phyloP scores from a whole-genome alignment of 2,888 invertebrate species.

The Ryuthela nishihirai region DNA sequence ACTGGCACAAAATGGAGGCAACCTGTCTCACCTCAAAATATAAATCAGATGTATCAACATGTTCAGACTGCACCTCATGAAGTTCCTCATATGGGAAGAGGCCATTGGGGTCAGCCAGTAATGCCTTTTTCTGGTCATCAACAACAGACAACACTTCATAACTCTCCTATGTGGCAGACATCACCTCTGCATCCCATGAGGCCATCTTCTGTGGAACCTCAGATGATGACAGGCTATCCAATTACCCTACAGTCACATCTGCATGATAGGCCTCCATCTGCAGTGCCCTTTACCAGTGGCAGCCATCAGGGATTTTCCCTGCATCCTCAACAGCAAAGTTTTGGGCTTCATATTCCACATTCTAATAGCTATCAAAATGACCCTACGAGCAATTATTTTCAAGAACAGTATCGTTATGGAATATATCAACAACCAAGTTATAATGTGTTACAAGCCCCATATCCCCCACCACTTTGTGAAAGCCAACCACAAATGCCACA shows the following conservation, averaged over 20 bases:
- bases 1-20: slow-evolving; percentile 26
- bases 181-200: slow-evolving; percentile 15
- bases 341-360: not conserved
- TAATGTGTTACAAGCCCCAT: slow-evolving; percentile 28
- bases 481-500: not conserved
- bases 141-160: slow-evolving; percentile 66
- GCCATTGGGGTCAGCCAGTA: slow-evolving; percentile 44
- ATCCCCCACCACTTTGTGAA: not conserved
- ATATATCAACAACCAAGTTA: slow-evolving; percentile 21
- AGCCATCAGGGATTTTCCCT: slow-evolving; percentile 23
- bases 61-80: not conserved
- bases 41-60: slow-evolving; percentile 12
- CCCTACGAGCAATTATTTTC: slow-evolving; percentile 5
- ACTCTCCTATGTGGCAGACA: slow-evolving; percentile 48
- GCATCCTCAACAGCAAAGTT: slow-evolving; percentile 22
- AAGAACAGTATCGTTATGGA: slow-evolving; percentile 11
- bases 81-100: slow-evolving; percentile 20
- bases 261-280: slow-evolving; percentile 26
- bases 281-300: slow-evolving; percentile 15
- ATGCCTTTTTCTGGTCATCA: slow-evolving; percentile 56
- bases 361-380: slow-evolving; percentile 23
- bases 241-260: slow-evolving; percentile 25
- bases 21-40: slow-evolving; percentile 18
- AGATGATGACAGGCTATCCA: slow-evolving; percentile 64
- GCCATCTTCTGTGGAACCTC: slow-evolving; percentile 69